Conservation (phyloP, 2,797 vertebrate genomes). For the Microctenopoma lineatum region DNA sequence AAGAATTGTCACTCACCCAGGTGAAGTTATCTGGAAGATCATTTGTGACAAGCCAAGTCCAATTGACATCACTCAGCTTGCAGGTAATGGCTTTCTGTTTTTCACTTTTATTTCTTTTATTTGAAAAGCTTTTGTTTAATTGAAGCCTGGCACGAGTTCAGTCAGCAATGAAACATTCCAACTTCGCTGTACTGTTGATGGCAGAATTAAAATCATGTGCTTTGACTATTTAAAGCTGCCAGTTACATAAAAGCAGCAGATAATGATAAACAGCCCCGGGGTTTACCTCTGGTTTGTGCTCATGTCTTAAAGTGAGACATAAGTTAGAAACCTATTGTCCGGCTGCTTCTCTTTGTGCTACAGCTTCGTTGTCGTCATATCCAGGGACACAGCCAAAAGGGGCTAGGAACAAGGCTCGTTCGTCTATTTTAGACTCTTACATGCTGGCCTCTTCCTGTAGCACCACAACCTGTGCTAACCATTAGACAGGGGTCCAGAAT, state of each 20-base stretch:
- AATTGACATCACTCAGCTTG: too few species aligned
- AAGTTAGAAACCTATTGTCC: conserved; percentile 2
- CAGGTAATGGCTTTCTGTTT: too few species aligned
- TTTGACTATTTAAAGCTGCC: conserved; percentile 29
- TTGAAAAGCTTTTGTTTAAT: too few species aligned
- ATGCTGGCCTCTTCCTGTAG: neutral
- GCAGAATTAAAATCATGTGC: conserved; percentile 6
- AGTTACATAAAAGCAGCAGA: conserved; percentile 47
- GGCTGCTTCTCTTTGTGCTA: conserved; percentile 4
- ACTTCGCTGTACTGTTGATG: conserved; percentile 10
- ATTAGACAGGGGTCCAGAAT: neutral
- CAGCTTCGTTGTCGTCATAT: conserved; percentile 34
- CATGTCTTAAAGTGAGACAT: conserved; percentile 36
- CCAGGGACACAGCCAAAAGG: neutral
- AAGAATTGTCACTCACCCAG: too few species aligned
- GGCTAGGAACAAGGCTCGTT: neutral
- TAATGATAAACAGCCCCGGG: conserved; percentile 10
- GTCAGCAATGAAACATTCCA: conserved; percentile 12
- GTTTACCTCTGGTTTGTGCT: conserved; percentile 49
- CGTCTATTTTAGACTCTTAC: conserved; percentile 24
- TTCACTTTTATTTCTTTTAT: too few species aligned
- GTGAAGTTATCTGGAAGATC: too few species aligned
- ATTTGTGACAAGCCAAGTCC: too few species aligned
- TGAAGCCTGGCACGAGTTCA: too few species aligned
- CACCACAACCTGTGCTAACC: neutral